These are phyloP conservation scores for Acanthosepion lycidas DNA, from an alignment of 2,888 invertebrate species.

Conservation along the genomic window DNA sequence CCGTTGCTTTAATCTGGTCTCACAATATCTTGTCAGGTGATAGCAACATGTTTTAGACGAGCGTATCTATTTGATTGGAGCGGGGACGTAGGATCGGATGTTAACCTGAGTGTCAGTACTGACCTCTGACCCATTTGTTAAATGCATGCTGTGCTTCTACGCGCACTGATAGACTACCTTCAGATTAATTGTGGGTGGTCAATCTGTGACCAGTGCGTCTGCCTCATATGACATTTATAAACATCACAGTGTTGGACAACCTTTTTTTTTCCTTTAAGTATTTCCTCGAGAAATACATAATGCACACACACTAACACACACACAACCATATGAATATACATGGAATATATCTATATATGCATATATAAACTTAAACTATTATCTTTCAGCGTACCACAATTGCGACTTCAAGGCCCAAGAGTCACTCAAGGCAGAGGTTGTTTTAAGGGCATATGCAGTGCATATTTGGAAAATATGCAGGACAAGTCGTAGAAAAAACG, in stretches of 20 bases:
- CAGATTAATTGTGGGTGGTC: conserved; percentile 11
- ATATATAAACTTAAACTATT: not conserved
- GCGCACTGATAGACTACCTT: not conserved
- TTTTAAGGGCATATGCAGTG: too few species aligned
- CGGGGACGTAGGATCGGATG: not conserved
- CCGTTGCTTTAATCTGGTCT: not conserved
- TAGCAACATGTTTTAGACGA: not conserved
- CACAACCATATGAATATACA: not conserved
- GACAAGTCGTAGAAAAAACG: too few species aligned
- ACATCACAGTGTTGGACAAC: not conserved
- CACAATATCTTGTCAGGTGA: not conserved
- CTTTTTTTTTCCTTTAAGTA: not conserved
- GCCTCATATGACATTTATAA: not conserved
- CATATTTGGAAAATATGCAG: too few species aligned
- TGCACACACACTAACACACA: not conserved
- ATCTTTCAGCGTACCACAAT: too few species aligned
- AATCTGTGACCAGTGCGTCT: not conserved
- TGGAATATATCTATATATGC: not conserved
- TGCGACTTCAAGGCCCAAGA: too few species aligned
- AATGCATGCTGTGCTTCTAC: not conserved
- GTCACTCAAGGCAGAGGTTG: too few species aligned
- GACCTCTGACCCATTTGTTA: not conserved
- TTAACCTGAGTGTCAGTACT: not conserved
- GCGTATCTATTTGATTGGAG: not conserved
- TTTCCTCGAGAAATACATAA: not conserved